Conservation (phyloP, 2,888 invertebrate genomes). For the Callimorpha dominula region DNA sequence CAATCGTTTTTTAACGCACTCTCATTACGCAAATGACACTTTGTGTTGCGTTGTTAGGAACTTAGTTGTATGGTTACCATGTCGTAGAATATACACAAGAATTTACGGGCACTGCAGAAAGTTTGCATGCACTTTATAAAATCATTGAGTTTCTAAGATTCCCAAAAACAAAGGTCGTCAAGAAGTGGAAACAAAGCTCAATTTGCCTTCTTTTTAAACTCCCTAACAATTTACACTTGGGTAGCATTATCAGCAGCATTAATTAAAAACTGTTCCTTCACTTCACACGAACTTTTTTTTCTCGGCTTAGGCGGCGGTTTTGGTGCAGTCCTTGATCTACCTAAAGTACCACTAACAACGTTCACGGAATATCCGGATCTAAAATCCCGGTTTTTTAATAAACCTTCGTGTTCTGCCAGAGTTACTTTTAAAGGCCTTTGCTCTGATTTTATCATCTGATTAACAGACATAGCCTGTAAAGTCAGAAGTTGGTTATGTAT, state of each 20-base stretch:
- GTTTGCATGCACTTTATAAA: too few relatives aligned
- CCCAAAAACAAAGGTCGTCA: background rate
- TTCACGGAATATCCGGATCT: conserved; percentile 73
- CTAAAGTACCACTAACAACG: conserved; percentile 70
- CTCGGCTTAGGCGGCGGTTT: conserved; percentile 93
- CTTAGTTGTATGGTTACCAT: background rate
- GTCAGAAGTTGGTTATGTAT: conserved; percentile 82
- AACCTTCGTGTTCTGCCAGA: conserved; percentile 72
- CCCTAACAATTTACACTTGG: conserved; percentile 88
- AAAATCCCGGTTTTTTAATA: conserved; percentile 68
- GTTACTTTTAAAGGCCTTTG: conserved; percentile 73
- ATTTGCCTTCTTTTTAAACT: conserved; percentile 19
- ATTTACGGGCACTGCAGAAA: too few relatives aligned
- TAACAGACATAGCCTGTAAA: conserved; percentile 73
- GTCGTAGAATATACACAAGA: background rate
- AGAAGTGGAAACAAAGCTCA: background rate
- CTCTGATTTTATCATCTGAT: conserved; percentile 66
- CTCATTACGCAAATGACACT: conserved; percentile 7
- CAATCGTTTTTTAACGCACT: conserved; percentile 7
- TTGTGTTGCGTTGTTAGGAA: background rate
- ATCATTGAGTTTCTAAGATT: too few relatives aligned
- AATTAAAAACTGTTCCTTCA: conserved; percentile 91
- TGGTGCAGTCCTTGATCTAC: conserved; percentile 88
- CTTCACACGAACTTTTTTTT: conserved; percentile 88
- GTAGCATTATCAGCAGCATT: conserved; percentile 95